phyloP scores from a whole-genome alignment of 2,888 invertebrate species.

The Pachydiplax longipennis region DNA sequence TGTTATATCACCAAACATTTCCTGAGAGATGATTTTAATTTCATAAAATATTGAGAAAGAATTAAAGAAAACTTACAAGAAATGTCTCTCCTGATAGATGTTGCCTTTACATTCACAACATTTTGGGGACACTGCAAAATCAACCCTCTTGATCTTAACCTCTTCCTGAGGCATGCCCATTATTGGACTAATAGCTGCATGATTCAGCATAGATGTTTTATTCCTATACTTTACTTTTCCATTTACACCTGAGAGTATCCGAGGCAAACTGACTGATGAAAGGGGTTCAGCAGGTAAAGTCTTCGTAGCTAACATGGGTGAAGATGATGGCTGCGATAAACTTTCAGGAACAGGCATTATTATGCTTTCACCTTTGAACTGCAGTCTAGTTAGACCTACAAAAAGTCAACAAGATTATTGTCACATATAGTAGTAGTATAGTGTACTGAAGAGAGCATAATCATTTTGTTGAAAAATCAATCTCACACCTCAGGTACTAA shows the following conservation, averaged over 20 bases:
- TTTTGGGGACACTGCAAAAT: slow-evolving; percentile 53
- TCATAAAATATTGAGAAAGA: neutral
- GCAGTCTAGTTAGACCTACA: slow-evolving; percentile 10
- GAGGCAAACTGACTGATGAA: neutral
- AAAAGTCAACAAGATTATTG: neutral
- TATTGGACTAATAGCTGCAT: neutral
- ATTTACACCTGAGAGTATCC: neutral
- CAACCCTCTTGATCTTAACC: neutral
- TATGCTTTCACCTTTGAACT: slow-evolving; percentile 36
- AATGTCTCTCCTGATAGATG: slow-evolving; percentile 77
- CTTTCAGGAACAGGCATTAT: neutral
- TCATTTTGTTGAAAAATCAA: no score
- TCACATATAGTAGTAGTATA: no score
- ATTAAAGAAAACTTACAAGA: slow-evolving; percentile 68
- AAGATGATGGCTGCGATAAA: neutral
- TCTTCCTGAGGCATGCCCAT: slow-evolving; percentile 4
- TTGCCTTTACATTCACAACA: slow-evolving; percentile 81
- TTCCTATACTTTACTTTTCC: neutral
- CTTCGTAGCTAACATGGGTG: neutral
- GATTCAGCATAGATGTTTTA: neutral
- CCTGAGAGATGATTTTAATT: neutral
- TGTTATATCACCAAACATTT: no score
- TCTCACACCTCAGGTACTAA: no score
- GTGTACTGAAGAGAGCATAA: no score
- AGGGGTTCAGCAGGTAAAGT: neutral